phyloP scores from a whole-genome alignment of 2,888 invertebrate species.

The Amphipoea oculea region DNA sequence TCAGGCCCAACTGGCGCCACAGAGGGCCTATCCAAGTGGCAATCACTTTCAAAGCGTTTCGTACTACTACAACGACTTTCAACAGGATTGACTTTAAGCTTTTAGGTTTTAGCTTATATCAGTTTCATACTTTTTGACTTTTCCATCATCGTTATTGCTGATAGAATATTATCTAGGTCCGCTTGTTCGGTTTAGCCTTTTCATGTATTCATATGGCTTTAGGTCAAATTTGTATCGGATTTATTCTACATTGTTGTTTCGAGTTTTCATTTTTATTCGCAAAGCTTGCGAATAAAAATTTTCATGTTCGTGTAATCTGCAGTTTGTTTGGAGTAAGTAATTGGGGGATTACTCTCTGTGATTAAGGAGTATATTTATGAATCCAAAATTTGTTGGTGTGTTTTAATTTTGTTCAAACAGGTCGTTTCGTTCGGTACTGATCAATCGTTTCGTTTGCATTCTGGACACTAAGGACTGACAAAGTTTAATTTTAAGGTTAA shows the following conservation, averaged over 20 bases:
- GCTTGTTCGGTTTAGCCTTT: neutral
- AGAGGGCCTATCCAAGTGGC: neutral
- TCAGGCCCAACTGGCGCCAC: neutral
- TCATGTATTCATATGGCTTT: neutral
- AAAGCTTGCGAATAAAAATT: neutral
- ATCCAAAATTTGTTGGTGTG: neutral
- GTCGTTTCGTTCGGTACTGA: too few relatives aligned
- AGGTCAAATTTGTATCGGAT: conserved; percentile 13
- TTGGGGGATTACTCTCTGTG: conserved; percentile 7
- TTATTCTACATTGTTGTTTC: conserved; percentile 28
- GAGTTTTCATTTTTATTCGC: conserved; percentile 15
- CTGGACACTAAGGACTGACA: neutral
- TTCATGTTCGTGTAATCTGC: conserved; percentile 9
- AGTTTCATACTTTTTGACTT: neutral
- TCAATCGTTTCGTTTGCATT: neutral
- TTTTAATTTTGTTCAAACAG: neutral
- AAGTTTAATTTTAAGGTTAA: neutral
- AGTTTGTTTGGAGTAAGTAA: conserved; percentile 23
- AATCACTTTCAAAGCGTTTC: neutral
- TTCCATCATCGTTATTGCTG: neutral
- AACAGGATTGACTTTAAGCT: neutral
- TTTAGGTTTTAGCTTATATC: neutral
- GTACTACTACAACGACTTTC: neutral
- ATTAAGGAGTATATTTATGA: conserved; percentile 14
- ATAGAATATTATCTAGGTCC: too few relatives aligned